These are phyloP conservation scores for Xenops minutus DNA, from an alignment of 2,797 vertebrate species.

Conservation along the genomic window DNA sequence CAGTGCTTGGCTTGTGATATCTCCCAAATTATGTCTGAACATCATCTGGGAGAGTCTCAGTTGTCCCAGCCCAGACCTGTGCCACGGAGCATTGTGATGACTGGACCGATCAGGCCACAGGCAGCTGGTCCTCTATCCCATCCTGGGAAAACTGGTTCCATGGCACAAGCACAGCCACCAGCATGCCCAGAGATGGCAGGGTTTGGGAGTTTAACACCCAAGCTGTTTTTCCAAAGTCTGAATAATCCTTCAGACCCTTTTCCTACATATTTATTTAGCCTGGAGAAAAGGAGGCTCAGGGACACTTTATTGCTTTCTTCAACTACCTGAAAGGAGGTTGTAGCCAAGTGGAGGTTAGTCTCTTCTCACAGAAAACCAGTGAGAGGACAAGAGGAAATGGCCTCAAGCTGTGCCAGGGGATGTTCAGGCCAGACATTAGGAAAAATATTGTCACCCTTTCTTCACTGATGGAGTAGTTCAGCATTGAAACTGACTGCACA, in stretches of 20 bases:
- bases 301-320: neutral
- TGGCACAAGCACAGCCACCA: neutral
- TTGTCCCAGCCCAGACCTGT: neutral
- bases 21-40: neutral
- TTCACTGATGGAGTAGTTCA: neutral
- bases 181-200: neutral
- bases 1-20: neutral
- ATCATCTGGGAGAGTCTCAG: neutral
- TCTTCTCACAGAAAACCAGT: neutral
- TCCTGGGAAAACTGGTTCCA: neutral
- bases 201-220: neutral
- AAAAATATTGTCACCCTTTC: neutral
- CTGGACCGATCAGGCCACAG: fast-evolving
- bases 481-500: neutral
- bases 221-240: neutral
- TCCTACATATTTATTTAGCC: neutral
- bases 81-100: neutral
- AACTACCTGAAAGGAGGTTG: neutral
- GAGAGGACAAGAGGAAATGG: neutral
- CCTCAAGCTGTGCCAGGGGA: neutral
- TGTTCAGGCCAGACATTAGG: neutral
- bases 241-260: neutral
- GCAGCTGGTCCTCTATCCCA: fast-evolving
- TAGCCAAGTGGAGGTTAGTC: neutral
- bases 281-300: neutral